Percentiles rank a stretch among this genome's conserved stretches.
Evolutionary conservation across 64 coral and sea anemone genomes (phyloP).

Genomic region (Stichodactyla mertensii): DNA sequence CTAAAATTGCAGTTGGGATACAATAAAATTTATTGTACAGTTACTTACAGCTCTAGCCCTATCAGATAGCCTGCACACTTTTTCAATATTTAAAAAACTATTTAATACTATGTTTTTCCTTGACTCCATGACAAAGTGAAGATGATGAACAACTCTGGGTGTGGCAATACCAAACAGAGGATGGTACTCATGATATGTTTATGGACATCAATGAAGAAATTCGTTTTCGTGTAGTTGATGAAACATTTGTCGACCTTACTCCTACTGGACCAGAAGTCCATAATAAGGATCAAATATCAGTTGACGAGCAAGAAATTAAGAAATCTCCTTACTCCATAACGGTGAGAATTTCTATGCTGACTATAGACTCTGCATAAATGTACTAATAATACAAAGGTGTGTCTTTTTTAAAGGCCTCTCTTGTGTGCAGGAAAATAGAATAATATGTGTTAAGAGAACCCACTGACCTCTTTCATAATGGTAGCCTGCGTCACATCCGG

Average conservation of each 20-base stretch:
- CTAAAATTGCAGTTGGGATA: too few relatives aligned
- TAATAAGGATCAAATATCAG: slow-evolving; percentile 46
- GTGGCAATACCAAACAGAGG: slow-evolving; percentile 90
- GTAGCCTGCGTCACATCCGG: too few relatives aligned
- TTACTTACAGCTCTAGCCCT: too few relatives aligned
- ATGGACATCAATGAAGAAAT: slow-evolving; percentile 98
- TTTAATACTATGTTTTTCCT: neutral
- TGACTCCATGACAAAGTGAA: slow-evolving; percentile 44
- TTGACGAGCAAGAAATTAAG: slow-evolving; percentile 64
- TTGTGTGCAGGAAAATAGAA: too few relatives aligned
- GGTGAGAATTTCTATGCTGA: slow-evolving; percentile 31
- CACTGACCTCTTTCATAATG: too few relatives aligned
- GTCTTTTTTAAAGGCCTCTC: too few relatives aligned
- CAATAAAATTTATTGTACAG: too few relatives aligned
- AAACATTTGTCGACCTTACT: slow-evolving; percentile 86
- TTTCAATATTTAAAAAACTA: too few relatives aligned
- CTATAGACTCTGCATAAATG: too few relatives aligned
- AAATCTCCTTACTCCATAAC: slow-evolving; percentile 90
- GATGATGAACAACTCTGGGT: slow-evolving; percentile 97
- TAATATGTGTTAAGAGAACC: too few relatives aligned
- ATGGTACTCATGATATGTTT: slow-evolving; percentile 83
- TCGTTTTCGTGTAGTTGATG: slow-evolving; percentile 84
- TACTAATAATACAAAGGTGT: neutral
- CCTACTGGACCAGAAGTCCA: slow-evolving; percentile 77
- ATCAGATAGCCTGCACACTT: too few relatives aligned